Evolutionary conservation across 2,113 vertebrate genomes (phyloP).

Genomic region (Stomatorhinus ivindoensis): DNA sequence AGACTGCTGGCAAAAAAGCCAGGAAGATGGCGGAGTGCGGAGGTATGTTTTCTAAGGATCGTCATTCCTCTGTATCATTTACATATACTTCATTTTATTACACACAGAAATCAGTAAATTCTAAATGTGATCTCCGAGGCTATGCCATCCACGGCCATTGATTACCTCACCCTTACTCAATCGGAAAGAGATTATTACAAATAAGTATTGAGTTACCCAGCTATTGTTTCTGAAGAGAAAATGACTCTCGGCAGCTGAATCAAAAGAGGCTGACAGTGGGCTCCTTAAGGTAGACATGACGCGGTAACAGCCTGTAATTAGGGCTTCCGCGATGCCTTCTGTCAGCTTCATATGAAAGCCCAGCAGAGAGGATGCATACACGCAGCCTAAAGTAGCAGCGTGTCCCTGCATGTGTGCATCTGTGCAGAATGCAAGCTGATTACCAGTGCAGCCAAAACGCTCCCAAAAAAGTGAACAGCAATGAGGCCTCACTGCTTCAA

Average conservation of each 20-base stretch:
- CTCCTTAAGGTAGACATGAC: neutral
- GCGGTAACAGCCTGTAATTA: neutral
- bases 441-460: neutral
- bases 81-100: neutral
- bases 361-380: neutral
- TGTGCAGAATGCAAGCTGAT: neutral
- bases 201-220: constrained; percentile 11
- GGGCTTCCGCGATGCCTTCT: neutral
- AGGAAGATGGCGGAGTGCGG: neutral
- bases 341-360: neutral
- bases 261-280: neutral
- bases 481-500: neutral
- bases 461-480: neutral
- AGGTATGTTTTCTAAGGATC: neutral
- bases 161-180: neutral
- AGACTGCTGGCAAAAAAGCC: neutral
- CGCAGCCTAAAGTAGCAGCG: neutral
- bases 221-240: constrained; percentile 2
- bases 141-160: neutral
- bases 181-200: constrained; percentile 2
- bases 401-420: no score
- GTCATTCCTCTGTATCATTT: neutral
- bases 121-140: neutral
- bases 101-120: neutral
- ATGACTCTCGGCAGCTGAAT: neutral